These are phyloP conservation scores for Drosophila hydei DNA, from an alignment of 1,140 invertebrate genomes.

Conservation along the genomic window DNA sequence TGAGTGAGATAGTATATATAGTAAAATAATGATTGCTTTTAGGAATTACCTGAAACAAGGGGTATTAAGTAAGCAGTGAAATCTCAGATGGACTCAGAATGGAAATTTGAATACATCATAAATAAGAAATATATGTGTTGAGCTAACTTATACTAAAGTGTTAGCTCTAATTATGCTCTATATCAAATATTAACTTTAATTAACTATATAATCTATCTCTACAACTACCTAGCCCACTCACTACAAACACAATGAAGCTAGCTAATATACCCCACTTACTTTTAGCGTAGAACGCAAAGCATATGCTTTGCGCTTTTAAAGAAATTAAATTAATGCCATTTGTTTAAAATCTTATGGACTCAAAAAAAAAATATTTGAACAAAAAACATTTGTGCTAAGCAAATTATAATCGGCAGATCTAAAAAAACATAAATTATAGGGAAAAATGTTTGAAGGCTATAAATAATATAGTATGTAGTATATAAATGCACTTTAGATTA, in stretches of 20 bases:
- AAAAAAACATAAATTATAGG: not conserved
- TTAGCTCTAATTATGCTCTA: too few relatives aligned
- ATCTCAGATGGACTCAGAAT: too few relatives aligned
- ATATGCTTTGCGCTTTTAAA: not conserved
- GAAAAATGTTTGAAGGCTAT: not conserved
- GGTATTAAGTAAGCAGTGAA: too few relatives aligned
- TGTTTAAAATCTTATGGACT: not conserved
- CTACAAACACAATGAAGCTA: not conserved
- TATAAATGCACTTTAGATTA: not conserved
- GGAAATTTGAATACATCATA: too few relatives aligned
- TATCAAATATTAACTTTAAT: too few relatives aligned
- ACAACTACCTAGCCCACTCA: too few relatives aligned
- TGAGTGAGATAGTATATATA: too few relatives aligned
- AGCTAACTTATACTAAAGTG: too few relatives aligned
- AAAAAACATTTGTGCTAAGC: too few relatives aligned
- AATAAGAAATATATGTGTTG: too few relatives aligned
- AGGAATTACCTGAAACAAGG: too few relatives aligned
- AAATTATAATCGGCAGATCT: not conserved
- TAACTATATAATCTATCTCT: not conserved
- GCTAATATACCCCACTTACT: not conserved
- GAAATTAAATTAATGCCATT: conserved; percentile 1
- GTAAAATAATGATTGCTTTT: too few relatives aligned
- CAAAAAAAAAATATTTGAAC: not conserved
- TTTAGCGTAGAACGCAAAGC: not conserved
- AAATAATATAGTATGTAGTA: not conserved